Conservation (phyloP, 2,888 invertebrate genomes). For the Stenichneumon culpator region DNA sequence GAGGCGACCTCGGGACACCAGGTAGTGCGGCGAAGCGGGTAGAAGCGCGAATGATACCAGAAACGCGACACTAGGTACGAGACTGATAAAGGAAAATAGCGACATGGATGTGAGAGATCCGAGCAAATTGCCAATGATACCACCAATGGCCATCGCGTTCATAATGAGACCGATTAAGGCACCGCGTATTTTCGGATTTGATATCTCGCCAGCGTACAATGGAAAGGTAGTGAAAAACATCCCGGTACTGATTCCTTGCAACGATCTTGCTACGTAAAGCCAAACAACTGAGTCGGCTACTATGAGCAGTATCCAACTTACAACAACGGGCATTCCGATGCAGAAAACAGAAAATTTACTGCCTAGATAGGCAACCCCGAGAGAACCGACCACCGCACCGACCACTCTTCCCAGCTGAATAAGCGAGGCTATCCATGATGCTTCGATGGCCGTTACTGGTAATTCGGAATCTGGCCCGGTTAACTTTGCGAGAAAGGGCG, state of each 20-base stretch:
- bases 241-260: slow-evolving; percentile 71
- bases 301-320: slow-evolving; percentile 73
- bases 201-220: slow-evolving; percentile 76
- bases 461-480: slow-evolving; percentile 71
- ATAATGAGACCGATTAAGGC: slow-evolving; percentile 63
- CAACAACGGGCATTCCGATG: slow-evolving; percentile 70
- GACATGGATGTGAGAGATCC: slow-evolving; percentile 64
- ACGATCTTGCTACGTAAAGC: slow-evolving; percentile 72
- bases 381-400: slow-evolving; percentile 75
- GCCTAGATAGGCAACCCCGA: slow-evolving; percentile 73
- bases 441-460: slow-evolving; percentile 71
- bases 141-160: slow-evolving; percentile 56
- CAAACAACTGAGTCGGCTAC: slow-evolving; percentile 73
- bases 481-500: slow-evolving; percentile 76
- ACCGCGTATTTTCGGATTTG: slow-evolving; percentile 75
- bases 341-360: slow-evolving; percentile 74
- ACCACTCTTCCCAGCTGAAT: slow-evolving; percentile 75
- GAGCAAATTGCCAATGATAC: slow-evolving; percentile 58
- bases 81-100: slow-evolving; percentile 63
- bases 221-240: slow-evolving; percentile 70
- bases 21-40: slow-evolving; percentile 56
- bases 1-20: slow-evolving; percentile 61
- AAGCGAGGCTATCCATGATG: slow-evolving; percentile 79
- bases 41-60: slow-evolving; percentile 47
- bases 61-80: slow-evolving; percentile 61